phyloP scores from a whole-genome alignment of 2,888 invertebrate genomes.

The Acleris holmiana region DNA sequence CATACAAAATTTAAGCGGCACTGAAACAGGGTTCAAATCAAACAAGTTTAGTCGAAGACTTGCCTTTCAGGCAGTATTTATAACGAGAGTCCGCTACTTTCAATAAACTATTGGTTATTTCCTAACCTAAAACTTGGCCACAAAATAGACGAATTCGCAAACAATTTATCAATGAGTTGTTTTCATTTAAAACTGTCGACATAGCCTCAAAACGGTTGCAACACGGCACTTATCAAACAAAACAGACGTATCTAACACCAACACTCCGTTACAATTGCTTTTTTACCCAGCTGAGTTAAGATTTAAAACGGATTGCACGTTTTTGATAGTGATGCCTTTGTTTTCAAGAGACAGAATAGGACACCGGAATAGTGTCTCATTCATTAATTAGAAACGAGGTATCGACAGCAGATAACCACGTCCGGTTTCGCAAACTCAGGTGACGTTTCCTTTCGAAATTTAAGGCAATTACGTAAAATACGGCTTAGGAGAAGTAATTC shows the following conservation, averaged over 20 bases:
- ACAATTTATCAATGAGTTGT: slow-evolving; percentile 30
- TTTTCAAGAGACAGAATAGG: slow-evolving; percentile 21
- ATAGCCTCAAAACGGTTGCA: slow-evolving; percentile 26
- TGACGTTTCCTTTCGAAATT: slow-evolving; percentile 9
- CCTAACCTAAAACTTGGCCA: neutral
- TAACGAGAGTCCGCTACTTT: no score
- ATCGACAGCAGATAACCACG: slow-evolving; percentile 24
- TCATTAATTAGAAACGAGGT: slow-evolving; percentile 34
- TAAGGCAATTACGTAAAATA: neutral
- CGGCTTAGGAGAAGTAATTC: neutral
- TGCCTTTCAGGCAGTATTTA: no score
- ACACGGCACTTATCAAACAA: neutral
- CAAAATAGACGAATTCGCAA: slow-evolving; percentile 6
- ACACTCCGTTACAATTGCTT: neutral
- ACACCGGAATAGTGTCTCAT: slow-evolving; percentile 32
- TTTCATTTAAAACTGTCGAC: slow-evolving; percentile 31
- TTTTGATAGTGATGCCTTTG: slow-evolving; percentile 5
- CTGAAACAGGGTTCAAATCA: no score
- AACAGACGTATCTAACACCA: neutral
- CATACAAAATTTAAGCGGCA: no score
- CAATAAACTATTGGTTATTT: no score
- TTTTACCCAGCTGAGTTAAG: neutral
- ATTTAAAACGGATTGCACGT: neutral
- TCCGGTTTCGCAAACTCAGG: slow-evolving; percentile 25
- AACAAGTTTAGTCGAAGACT: no score